phyloP scores from a whole-genome alignment of 1,140 invertebrate species.

The Amyelois transitella region DNA sequence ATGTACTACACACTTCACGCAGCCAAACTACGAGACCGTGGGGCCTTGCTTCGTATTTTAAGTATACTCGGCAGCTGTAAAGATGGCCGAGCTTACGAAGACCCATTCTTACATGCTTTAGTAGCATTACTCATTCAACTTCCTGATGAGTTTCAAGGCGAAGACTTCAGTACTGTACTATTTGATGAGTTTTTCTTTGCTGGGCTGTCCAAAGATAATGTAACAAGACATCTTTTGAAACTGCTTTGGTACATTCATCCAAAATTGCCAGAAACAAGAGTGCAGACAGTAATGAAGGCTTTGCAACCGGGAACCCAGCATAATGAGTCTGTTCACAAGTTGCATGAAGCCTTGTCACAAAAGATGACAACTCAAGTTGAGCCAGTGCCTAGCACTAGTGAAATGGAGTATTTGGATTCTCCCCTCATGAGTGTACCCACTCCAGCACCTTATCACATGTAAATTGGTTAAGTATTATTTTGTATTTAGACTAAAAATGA shows the following conservation, averaged over 20 bases:
- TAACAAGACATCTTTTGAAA: conserved; percentile 94
- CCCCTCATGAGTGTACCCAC: conserved; percentile 90
- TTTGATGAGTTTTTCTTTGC: conserved; percentile 98
- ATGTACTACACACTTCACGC: conserved; percentile 97
- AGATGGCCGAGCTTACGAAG: conserved; percentile 93
- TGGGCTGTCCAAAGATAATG: conserved; percentile 90
- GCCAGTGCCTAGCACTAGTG: conserved; percentile 75
- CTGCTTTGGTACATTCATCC: conserved; percentile 94
- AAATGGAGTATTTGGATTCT: conserved; percentile 86
- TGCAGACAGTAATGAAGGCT: conserved; percentile 91
- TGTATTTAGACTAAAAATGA: not conserved
- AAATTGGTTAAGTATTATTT: conserved; percentile 16
- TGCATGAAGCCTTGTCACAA: conserved; percentile 85
- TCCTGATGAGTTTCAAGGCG: conserved; percentile 92
- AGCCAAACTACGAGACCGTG: conserved; percentile 86
- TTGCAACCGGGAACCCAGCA: conserved; percentile 89
- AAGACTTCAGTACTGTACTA: conserved; percentile 96
- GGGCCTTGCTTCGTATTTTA: conserved; percentile 89
- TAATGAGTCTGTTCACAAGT: conserved; percentile 87
- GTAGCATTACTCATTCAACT: conserved; percentile 92
- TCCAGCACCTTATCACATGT: conserved; percentile 81
- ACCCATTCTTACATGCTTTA: conserved; percentile 94
- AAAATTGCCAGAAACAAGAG: conserved; percentile 85
- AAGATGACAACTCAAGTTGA: conserved; percentile 86
- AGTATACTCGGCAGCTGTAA: conserved; percentile 93